Conservation (phyloP, 2,888 invertebrate genomes). For the Enoplolaimus lenunculus region DNA sequence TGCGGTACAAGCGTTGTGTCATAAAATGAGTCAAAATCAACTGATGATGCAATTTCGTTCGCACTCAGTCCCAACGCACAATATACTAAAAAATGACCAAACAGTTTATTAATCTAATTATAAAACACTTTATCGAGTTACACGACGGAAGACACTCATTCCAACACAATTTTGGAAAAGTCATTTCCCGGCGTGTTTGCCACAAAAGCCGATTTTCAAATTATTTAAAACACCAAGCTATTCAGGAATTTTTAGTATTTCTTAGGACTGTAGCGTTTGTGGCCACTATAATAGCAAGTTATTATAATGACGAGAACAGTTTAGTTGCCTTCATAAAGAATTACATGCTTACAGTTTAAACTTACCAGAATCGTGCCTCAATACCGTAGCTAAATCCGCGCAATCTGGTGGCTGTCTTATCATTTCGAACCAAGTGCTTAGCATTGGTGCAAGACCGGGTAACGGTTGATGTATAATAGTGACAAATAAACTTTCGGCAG, state of each 20-base stretch:
- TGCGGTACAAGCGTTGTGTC: conserved; percentile 64
- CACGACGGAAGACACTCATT: too few relatives aligned
- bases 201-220: too few relatives aligned
- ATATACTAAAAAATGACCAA: conserved; percentile 51
- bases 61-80: conserved; percentile 76
- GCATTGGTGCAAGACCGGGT: conserved; percentile 56
- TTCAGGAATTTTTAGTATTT: too few relatives aligned
- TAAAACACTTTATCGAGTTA: conserved; percentile 42
- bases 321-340: too few relatives aligned
- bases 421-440: conserved; percentile 57
- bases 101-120: conserved; percentile 8
- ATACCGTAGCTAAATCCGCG: conserved; percentile 60
- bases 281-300: too few relatives aligned
- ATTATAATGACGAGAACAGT: too few relatives aligned
- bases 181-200: too few relatives aligned
- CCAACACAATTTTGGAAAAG: too few relatives aligned
- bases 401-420: conserved; percentile 54
- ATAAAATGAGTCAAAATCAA: conserved; percentile 86
- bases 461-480: conserved; percentile 67
- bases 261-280: too few relatives aligned
- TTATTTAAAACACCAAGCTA: too few relatives aligned
- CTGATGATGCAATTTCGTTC: conserved; percentile 76
- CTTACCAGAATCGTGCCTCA: conserved; percentile 77
- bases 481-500: conserved; percentile 69
- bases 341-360: too few relatives aligned